Base-by-base conservation (phyloP, 64 coral and sea anemone species). In the Acropora yongei region DNA sequence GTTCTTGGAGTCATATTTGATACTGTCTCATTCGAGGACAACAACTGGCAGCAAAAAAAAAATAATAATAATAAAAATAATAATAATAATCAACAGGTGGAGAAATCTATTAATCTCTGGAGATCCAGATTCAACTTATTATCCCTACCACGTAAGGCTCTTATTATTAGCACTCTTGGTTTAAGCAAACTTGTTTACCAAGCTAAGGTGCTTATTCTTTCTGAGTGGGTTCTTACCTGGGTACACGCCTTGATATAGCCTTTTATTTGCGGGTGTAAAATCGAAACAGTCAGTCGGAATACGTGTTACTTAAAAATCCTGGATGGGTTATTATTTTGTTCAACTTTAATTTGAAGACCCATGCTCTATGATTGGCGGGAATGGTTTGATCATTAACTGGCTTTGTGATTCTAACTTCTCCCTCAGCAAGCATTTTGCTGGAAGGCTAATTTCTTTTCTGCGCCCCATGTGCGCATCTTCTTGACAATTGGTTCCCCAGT, bases 1-100 rank as follows among this genome's bases (percentile, higher is more conserved):
- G 44, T 90, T 9, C 18, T 90, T 0, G 63, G 88, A 6, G 77
- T 90, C 3, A 49, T 80, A 16, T 74, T 90, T 17, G 88, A 47
- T 8, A 8, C 18, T 0, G 4, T 8, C 1, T 0, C 48, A 7
- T 13, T 63, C 2, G 88, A 90, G 4, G 1, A 1, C 0, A 65
- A 71, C 0, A 82, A 82, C 51, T 90, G 88, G 77, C 48, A 0
- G 16, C 78, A 41, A 44, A 94, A 20, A 30, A 30, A 30, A 30
- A 30, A 30, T 30, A 30, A 30, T 30, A 30, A 30, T 30, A 30
- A 30, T 76, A 30, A 30, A 0, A 30, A 30, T 30, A 30, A 30
- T 30, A 30, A 30, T 30, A 30, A 30, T 30, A 30, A 30, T 30
- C 30, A 30, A 30, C 30, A 30, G 30, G 30, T 30, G 30, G 30